phyloP scores from a whole-genome alignment of 2,888 invertebrate species.

The Drosophila recens region DNA sequence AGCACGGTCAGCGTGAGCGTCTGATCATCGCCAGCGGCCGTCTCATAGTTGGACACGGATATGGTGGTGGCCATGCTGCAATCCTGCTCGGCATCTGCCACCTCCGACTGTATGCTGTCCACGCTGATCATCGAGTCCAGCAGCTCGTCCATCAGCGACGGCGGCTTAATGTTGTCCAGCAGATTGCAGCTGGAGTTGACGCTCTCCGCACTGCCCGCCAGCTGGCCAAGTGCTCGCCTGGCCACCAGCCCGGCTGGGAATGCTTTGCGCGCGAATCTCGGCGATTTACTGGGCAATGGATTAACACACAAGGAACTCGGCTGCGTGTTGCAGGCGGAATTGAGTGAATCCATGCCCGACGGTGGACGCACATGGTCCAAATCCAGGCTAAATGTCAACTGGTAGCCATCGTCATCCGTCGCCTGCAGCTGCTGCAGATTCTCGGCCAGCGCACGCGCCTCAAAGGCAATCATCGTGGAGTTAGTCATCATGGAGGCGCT shows the following conservation, averaged over 20 bases:
- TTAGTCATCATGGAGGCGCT: conserved; percentile 88
- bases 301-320: conserved; percentile 75
- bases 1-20: conserved; percentile 85
- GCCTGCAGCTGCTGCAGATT: conserved; percentile 81
- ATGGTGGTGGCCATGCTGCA: conserved; percentile 83
- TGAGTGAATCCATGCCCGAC: conserved; percentile 90
- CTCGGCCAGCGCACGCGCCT: conserved; percentile 90
- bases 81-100: conserved; percentile 88
- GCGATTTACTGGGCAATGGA: conserved; percentile 80
- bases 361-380: conserved; percentile 92
- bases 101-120: conserved; percentile 92
- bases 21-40: conserved; percentile 87
- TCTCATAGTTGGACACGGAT: conserved; percentile 85
- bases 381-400: conserved; percentile 89
- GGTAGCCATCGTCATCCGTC: conserved; percentile 57
- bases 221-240: conserved; percentile 88
- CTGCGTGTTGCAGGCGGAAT: conserved; percentile 72
- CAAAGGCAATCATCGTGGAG: conserved; percentile 90
- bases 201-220: conserved; percentile 89
- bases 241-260: conserved; percentile 90
- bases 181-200: conserved; percentile 88
- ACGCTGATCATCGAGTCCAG: conserved; percentile 94
- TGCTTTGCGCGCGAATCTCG: conserved; percentile 88
- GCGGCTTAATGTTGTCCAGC: conserved; percentile 93
- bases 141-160: conserved; percentile 91